Base-by-base conservation (phyloP, 2,888 invertebrate species). In the Agrilus cyanescens region DNA sequence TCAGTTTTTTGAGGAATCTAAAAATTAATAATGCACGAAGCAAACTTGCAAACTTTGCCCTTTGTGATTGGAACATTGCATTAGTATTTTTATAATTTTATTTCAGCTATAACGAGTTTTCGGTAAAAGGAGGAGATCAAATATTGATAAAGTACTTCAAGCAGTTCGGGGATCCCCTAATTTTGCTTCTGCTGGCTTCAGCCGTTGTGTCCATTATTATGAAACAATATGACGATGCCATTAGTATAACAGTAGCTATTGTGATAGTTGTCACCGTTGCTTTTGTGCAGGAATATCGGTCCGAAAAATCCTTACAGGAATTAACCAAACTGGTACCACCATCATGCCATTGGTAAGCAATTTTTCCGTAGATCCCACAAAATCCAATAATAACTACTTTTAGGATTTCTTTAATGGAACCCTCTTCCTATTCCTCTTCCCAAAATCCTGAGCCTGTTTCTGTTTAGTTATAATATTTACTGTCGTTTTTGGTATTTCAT, bases 211-310 rank as follows among this genome's bases (percentile, higher is more conserved):
- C 96, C 59, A 73, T 97, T 30, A 82, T 84, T 57, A 97, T 98
- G 96, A 81, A 78, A 58, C 98, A 99, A 69, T 90, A 85, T 65
- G 98, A 98, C 65, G 98, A 98, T 70, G 98, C 98, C n/a, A 81
- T 97, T 60, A 95, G 94, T 66, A 98, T 98, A 69, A 94, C 97
- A 41, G 87, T 93, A 59, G 94, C 93, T 65, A 85, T 89, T 72
- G 74, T 79, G 49, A 96, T 96, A 58, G 98, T 98, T 43, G 97
- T 97, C 40, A 96, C 97, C 8, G 98, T 99, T 43, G 98, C 97
- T 39, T 98, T 98, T 72, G 88, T 98, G 42, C 97, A 97, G 72
- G 95, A 96, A 69, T 98, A 96, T 70, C 80, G 97, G 48, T 97
- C 97, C 2, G 98, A 98, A 71, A 94, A 97, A 69, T 96, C 96